These are phyloP conservation scores for Pyrrhia umbra DNA, from an alignment of 2,888 invertebrate species.

Conservation along the genomic window DNA sequence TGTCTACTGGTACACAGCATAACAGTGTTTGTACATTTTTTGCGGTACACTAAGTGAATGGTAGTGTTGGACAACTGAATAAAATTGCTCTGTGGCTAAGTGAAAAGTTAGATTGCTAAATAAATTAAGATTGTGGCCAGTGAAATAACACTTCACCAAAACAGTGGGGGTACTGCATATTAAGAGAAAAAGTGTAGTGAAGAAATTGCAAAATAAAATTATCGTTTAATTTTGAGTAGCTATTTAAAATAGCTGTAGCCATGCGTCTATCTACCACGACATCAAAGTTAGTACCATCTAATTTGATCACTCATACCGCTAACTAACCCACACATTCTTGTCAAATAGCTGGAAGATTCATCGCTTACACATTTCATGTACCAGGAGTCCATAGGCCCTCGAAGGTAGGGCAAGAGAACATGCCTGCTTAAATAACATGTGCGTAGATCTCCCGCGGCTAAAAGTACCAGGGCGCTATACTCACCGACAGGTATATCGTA, in stretches of 20 bases:
- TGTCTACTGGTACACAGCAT: slow-evolving; percentile 60
- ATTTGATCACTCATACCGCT: slow-evolving; percentile 42
- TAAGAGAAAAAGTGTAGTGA: slow-evolving; percentile 1
- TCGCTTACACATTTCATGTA: slow-evolving; percentile 7
- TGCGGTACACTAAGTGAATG: slow-evolving; percentile 1
- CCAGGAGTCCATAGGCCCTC: slow-evolving; percentile 6
- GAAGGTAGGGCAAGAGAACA: not conserved
- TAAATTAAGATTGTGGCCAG: slow-evolving; percentile 15
- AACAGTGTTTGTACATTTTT: slow-evolving; percentile 31
- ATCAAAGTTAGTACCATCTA: slow-evolving; percentile 53
- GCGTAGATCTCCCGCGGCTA: slow-evolving; percentile 3
- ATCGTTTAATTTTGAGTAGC: slow-evolving; percentile 32
- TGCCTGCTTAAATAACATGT: not conserved
- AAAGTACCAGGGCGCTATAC: slow-evolving; percentile 75
- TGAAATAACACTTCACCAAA: not conserved
- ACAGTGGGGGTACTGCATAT: slow-evolving; percentile 31
- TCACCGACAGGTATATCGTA: slow-evolving; percentile 97
- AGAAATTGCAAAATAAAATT: slow-evolving; percentile 6
- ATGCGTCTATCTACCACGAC: slow-evolving; percentile 71
- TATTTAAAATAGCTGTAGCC: slow-evolving; percentile 51
- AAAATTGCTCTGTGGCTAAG: slow-evolving; percentile 4
- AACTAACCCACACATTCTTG: slow-evolving; percentile 31
- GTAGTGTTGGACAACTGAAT: slow-evolving; percentile 17
- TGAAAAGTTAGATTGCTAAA: not conserved
- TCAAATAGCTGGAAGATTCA: slow-evolving; percentile 4